Evolutionary conservation across 2,888 invertebrate species (phyloP).

Genomic region (Hyppa rectilinea): DNA sequence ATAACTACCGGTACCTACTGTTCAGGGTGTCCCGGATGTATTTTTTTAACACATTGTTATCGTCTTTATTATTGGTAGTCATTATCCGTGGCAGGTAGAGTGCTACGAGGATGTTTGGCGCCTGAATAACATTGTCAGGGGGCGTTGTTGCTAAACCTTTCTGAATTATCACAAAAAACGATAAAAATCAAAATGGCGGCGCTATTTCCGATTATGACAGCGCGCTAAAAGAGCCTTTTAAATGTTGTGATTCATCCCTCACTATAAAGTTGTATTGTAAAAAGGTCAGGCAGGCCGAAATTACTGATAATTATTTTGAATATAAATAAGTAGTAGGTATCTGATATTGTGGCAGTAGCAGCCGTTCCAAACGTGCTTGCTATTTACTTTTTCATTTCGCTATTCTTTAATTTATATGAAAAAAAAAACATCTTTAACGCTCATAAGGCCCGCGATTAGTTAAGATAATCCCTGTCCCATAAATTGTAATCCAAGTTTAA

Average conservation of each 20-base stretch:
- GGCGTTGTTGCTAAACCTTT: too few species aligned
- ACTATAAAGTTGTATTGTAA: background rate
- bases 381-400: too few species aligned
- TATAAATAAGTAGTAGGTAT: background rate
- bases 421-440: background rate
- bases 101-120: background rate
- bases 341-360: too few species aligned
- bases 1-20: background rate
- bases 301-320: background rate
- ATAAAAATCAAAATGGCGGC: background rate
- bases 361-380: too few species aligned
- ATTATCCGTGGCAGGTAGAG: too few species aligned
- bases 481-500: constrained; percentile 8
- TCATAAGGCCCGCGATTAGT: background rate
- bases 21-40: constrained; percentile 4
- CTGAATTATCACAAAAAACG: too few species aligned
- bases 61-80: too few species aligned
- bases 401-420: background rate
- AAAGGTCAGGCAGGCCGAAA: background rate
- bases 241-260: background rate
- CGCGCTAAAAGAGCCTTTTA: background rate
- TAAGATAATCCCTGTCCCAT: background rate
- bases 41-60: background rate
- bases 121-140: too few species aligned
- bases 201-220: background rate